Conservation (phyloP, 1,140 invertebrate species). For the Drosophila orena region DNA sequence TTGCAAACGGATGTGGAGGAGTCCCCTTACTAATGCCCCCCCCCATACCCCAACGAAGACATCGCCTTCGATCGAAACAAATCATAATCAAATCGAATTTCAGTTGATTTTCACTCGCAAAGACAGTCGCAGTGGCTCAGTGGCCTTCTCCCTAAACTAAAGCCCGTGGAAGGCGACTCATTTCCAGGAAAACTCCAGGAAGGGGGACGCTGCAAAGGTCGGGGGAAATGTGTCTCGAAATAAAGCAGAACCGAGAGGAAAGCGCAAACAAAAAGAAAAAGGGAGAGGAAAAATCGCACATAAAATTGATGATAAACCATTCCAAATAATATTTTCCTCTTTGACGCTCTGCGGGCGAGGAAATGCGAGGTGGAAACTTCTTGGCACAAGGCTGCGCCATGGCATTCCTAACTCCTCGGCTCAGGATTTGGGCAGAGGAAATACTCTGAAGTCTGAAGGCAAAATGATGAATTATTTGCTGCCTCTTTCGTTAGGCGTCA, state of each 20-base stretch:
- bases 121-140: slow-evolving; percentile 67
- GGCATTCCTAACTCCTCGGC: slow-evolving; percentile 54
- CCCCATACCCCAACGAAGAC: background rate
- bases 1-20: slow-evolving; percentile 45
- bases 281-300: slow-evolving; percentile 65
- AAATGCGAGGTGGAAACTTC: slow-evolving; percentile 10
- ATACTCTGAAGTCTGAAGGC: slow-evolving; percentile 71
- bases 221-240: slow-evolving; percentile 5
- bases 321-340: slow-evolving; percentile 80
- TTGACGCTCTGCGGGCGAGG: slow-evolving; percentile 35
- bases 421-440: slow-evolving; percentile 70
- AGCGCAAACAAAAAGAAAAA: slow-evolving; percentile 48
- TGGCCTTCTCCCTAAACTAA: slow-evolving; percentile 44
- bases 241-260: slow-evolving; percentile 29
- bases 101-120: slow-evolving; percentile 79
- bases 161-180: slow-evolving; percentile 39
- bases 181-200: slow-evolving; percentile 50
- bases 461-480: slow-evolving; percentile 83
- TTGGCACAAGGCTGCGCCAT: slow-evolving; percentile 42
- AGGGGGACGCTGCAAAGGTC: slow-evolving; percentile 11
- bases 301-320: slow-evolving; percentile 84
- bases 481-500: slow-evolving; percentile 80
- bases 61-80: slow-evolving; percentile 70
- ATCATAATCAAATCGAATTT: slow-evolving; percentile 83
- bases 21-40: slow-evolving; percentile 1